Evolutionary conservation across 2,888 invertebrate genomes (phyloP).

Genomic region (Dichetophora obliterata): DNA sequence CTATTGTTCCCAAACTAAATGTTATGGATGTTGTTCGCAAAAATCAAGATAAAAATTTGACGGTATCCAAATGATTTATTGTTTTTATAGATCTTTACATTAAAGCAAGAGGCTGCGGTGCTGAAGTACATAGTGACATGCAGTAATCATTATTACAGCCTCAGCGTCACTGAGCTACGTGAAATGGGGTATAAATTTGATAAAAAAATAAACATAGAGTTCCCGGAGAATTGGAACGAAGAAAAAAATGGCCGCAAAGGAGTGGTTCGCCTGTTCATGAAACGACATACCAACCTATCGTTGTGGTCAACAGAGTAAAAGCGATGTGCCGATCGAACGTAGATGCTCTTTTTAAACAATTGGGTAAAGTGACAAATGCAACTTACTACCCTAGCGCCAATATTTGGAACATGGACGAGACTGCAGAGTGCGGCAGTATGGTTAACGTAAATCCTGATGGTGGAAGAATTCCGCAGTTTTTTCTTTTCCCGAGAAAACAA

Average conservation of each 20-base stretch:
- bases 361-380: not conserved
- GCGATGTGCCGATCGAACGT: constrained; percentile 44
- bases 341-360: constrained; percentile 35
- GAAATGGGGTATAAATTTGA: constrained; percentile 31
- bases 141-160: not conserved
- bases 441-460: no score
- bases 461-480: no score
- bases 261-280: constrained; percentile 42
- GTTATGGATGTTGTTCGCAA: no score
- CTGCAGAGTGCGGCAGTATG: not conserved
- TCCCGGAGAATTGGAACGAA: constrained; percentile 23
- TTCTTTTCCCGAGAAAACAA: not conserved
- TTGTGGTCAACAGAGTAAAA: constrained; percentile 52
- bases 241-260: not conserved
- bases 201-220: not conserved
- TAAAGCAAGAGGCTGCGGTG: no score
- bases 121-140: no score
- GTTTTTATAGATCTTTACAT: no score
- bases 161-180: not conserved
- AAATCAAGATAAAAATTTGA: no score
- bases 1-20: no score
- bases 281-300: constrained; percentile 31
- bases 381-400: not conserved
- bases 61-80: no score
- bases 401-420: constrained; percentile 44